Evolutionary conservation across 2,888 invertebrate species (phyloP).

Genomic region (Ptychoptera albimana): DNA sequence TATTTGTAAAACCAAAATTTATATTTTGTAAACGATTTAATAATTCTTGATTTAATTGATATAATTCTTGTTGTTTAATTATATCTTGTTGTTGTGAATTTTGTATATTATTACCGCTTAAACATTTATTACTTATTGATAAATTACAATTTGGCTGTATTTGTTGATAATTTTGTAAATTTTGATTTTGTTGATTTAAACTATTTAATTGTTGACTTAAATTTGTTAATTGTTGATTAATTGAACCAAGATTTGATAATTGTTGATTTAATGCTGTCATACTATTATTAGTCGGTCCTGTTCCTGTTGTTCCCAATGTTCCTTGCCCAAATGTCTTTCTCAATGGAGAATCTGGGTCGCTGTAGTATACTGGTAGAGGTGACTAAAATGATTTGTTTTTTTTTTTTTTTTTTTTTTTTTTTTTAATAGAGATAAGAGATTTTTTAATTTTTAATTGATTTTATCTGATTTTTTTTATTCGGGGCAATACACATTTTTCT

Average conservation of each 20-base stretch:
- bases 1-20: constrained; percentile 19
- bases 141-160: neutral
- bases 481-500: too few relatives aligned
- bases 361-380: neutral
- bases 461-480: too few relatives aligned
- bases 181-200: constrained; percentile 29
- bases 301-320: constrained; percentile 11
- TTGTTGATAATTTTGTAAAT: constrained; percentile 26
- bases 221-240: constrained; percentile 28
- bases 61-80: constrained; percentile 25
- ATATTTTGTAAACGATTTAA: constrained; percentile 28
- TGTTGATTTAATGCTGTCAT: constrained; percentile 27
- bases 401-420: too few relatives aligned
- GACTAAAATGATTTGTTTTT: too few relatives aligned
- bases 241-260: constrained; percentile 27
- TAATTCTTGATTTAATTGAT: constrained; percentile 30
- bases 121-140: too few relatives aligned
- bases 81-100: constrained; percentile 11
- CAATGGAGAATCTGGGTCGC: constrained; percentile 13
- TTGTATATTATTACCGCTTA: neutral
- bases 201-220: constrained; percentile 28
- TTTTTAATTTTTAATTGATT: too few relatives aligned
- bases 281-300: constrained; percentile 26
- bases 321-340: constrained; percentile 12
- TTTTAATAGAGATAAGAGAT: too few relatives aligned